phyloP scores from a whole-genome alignment of 2,888 invertebrate genomes.

The Acanthacorydalis orientalis region DNA sequence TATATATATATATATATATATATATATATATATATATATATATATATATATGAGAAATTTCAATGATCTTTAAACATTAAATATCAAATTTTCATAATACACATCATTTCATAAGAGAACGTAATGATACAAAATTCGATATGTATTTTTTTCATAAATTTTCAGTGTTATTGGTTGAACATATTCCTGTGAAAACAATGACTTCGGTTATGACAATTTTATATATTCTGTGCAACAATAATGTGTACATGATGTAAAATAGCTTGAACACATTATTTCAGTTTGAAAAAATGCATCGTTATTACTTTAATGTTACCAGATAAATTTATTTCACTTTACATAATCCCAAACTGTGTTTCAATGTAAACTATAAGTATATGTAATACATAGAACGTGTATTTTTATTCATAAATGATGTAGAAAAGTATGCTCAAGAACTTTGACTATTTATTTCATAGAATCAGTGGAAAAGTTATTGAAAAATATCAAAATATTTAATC shows the following conservation, averaged over 20 bases:
- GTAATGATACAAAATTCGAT: too few species aligned
- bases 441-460: too few species aligned
- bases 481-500: not conserved
- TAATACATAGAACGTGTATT: not conserved
- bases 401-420: not conserved
- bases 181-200: not conserved
- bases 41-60: not conserved
- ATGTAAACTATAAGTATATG: constrained; percentile 1
- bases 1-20: not conserved
- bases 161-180: too few species aligned
- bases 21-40: not conserved
- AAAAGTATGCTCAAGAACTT: not conserved
- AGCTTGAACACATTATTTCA: too few species aligned
- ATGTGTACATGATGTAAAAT: too few species aligned
- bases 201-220: not conserved
- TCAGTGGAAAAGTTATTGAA: too few species aligned
- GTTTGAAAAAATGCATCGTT: too few species aligned
- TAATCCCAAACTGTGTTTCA: not conserved
- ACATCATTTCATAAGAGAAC: too few species aligned
- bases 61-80: not conserved
- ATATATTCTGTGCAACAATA: not conserved
- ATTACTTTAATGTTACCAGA: not conserved
- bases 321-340: too few species aligned
- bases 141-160: too few species aligned
- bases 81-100: not conserved